Base-by-base conservation (phyloP, 1,140 invertebrate genomes). In the Laodelphax striatellus region DNA sequence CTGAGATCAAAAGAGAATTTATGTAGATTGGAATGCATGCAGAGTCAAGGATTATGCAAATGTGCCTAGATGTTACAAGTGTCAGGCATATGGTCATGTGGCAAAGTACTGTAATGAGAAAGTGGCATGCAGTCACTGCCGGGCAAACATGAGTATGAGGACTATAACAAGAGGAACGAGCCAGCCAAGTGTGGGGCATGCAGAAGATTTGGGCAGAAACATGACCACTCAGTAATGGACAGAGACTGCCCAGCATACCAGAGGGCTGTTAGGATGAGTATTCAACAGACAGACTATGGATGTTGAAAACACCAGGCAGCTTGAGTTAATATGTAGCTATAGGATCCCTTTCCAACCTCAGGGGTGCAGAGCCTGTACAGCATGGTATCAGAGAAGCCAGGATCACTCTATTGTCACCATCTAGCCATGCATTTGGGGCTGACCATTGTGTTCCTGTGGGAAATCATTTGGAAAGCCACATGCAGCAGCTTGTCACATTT, bases 1-100 rank as follows among this genome's bases (percentile, higher is more conserved):
- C 8, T 57, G 34, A 57, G 5, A n/a, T 2, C 3, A 1, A 57
- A n/a, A 46, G 44, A 52, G 57, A 16, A 10, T 58, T 1, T 58
- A 55, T 46, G 11, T 57, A 13, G 62, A 53, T 1, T 63, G 31
- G 17, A 13, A 44, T 1, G 9, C 19, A 1, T 57, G 54, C 55
- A 56, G 55, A 31, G 44, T 57, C 11, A 41, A 63, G 17, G 60
- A 57, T 24, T 63, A 55, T 34, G 21, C 53, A 0, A 44, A 24
- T 14, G 57, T 64, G 8, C 28, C 38, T 1, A 62, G 57, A 21
- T 65, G 64, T 28, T 62, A 22, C 28, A 62, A 63, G 31, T 66
- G 65, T 17, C 65, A 60, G 9, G 4, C 21, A 11, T 64, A 44
- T 38, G 62, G 62, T 0, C 64, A 65, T 41, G 16, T 57, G 13